Conservation (phyloP, 2,888 invertebrate species). For the Cordylochernes scorpioides region DNA sequence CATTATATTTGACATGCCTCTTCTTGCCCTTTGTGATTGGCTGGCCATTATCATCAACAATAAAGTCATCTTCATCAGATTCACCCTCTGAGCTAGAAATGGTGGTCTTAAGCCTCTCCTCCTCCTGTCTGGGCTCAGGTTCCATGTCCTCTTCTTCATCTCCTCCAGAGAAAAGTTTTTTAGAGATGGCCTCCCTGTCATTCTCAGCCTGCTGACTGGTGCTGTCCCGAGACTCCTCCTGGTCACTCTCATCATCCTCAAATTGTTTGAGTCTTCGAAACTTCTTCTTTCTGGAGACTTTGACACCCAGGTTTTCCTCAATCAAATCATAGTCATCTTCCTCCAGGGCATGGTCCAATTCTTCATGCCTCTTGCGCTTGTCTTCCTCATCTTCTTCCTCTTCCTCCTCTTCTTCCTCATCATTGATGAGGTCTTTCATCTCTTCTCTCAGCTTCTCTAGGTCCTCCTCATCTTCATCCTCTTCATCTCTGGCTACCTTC, state of each 20-base stretch:
- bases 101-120: too few relatives aligned
- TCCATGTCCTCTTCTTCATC: too few relatives aligned
- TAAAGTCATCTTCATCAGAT: constrained; percentile 81
- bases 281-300: constrained; percentile 47
- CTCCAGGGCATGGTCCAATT: constrained; percentile 61
- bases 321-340: constrained; percentile 95
- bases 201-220: constrained; percentile 25
- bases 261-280: constrained; percentile 57
- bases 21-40: constrained; percentile 34
- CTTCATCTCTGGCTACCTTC: too few relatives aligned
- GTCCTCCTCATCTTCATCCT: too few relatives aligned
- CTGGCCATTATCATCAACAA: constrained; percentile 79
- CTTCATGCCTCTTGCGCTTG: constrained; percentile 31
- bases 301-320: constrained; percentile 88
- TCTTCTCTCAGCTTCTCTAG: constrained; percentile 53
- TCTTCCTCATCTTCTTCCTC: constrained; percentile 39
- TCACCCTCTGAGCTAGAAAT: too few relatives aligned
- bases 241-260: constrained; percentile 43
- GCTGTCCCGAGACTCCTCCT: constrained; percentile 21
- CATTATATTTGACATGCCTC: constrained; percentile 38
- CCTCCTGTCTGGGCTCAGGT: too few relatives aligned
- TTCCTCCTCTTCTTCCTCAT: constrained; percentile 60
- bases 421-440: constrained; percentile 78
- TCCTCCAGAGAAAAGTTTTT: constrained; percentile 57
- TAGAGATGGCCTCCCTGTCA: constrained; percentile 62